These are phyloP conservation scores for Episyrphus balteatus DNA, from an alignment of 1,140 invertebrate genomes.

Conservation along the genomic window DNA sequence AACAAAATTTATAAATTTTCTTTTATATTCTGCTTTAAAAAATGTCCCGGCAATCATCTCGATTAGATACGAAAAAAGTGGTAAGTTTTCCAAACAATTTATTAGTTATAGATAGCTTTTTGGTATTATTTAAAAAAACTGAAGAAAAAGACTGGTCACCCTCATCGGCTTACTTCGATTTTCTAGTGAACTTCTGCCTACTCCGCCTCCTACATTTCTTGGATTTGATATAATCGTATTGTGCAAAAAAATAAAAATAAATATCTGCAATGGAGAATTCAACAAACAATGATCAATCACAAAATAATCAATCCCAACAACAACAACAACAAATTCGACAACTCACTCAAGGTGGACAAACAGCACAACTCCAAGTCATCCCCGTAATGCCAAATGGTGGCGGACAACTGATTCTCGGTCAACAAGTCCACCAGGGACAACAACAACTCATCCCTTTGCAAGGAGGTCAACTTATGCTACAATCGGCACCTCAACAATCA, in stretches of 20 bases:
- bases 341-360: slow-evolving; percentile 8
- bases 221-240: slow-evolving; percentile 9
- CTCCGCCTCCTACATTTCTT: background rate
- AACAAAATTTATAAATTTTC: no score
- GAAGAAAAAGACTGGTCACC: slow-evolving; percentile 24
- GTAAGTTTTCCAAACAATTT: slow-evolving; percentile 23
- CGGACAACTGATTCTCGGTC: slow-evolving; percentile 28
- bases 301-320: slow-evolving; percentile 14
- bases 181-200: slow-evolving; percentile 27
- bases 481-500: slow-evolving; percentile 20
- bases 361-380: slow-evolving; percentile 32
- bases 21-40: background rate
- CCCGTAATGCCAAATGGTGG: slow-evolving; percentile 20
- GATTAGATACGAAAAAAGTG: slow-evolving; percentile 41
- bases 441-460: slow-evolving; percentile 26
- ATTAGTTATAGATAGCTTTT: background rate
- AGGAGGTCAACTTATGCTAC: slow-evolving; percentile 30
- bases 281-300: slow-evolving; percentile 17
- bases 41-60: slow-evolving; percentile 32
- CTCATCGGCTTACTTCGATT: slow-evolving; percentile 35
- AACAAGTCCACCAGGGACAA: slow-evolving; percentile 21
- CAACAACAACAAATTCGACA: slow-evolving; percentile 7
- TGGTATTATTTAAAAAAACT: slow-evolving; percentile 17
- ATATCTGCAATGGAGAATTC: slow-evolving; percentile 23
- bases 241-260: slow-evolving; percentile 7